Evolutionary conservation across 1,140 invertebrate species (phyloP).

Genomic region (Drosophila carrolli): DNA sequence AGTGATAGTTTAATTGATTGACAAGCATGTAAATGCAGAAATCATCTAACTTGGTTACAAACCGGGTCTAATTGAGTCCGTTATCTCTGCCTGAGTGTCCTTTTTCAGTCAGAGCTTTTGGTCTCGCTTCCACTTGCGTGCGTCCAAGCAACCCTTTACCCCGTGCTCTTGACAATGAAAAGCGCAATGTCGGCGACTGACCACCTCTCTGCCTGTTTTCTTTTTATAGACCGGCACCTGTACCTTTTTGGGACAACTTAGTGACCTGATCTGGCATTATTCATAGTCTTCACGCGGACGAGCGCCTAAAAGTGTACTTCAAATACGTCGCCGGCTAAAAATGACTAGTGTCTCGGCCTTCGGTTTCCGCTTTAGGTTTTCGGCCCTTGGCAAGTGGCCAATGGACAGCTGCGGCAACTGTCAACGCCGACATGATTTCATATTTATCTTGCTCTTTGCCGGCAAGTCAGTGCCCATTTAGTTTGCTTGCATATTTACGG

Average conservation of each 20-base stretch:
- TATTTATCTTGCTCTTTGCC: slow-evolving; percentile 8
- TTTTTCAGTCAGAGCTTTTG: slow-evolving; percentile 15
- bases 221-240: background rate
- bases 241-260: background rate
- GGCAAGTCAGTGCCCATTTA: slow-evolving; percentile 7
- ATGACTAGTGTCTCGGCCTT: slow-evolving; percentile 9
- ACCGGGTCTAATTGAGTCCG: background rate
- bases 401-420: slow-evolving; percentile 63
- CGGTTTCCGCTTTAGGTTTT: slow-evolving; percentile 14
- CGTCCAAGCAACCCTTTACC: background rate
- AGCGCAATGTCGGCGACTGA: slow-evolving; percentile 5
- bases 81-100: background rate
- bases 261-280: slow-evolving; percentile 23
- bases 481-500: background rate
- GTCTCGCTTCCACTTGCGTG: background rate
- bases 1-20: background rate
- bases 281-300: background rate
- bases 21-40: no score
- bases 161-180: slow-evolving; percentile 58
- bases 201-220: background rate
- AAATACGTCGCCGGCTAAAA: slow-evolving; percentile 11
- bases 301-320: slow-evolving; percentile 17
- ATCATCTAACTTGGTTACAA: background rate
- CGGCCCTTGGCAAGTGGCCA: slow-evolving; percentile 52
- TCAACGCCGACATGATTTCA: slow-evolving; percentile 61